These are phyloP conservation scores for Sebastolobus altivelis DNA, from an alignment of 2,797 vertebrate genomes.

Conservation along the genomic window DNA sequence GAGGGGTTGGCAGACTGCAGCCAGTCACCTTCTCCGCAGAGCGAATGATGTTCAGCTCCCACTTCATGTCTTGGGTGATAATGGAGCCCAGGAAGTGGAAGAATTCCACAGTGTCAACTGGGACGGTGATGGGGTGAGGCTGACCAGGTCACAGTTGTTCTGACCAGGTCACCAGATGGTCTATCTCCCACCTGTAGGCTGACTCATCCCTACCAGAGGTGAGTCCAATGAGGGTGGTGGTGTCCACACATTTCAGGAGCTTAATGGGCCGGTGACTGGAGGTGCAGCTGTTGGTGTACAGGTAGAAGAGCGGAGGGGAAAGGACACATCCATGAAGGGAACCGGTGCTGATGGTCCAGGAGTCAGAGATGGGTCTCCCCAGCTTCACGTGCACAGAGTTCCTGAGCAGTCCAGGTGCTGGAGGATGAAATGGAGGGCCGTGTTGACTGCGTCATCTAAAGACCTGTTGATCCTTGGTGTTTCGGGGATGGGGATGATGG, in stretches of 20 bases:
- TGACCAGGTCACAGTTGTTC: not conserved
- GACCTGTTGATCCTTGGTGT: not conserved
- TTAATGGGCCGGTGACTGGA: rapidly evolving
- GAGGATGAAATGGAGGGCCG: not conserved
- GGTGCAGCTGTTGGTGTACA: not conserved
- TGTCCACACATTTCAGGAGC: not conserved
- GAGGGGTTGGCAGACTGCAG: no score
- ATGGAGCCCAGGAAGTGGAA: no score
- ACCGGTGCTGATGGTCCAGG: not conserved
- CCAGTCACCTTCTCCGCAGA: no score
- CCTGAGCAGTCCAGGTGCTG: not conserved
- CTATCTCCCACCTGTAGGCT: not conserved
- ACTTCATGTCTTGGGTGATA: no score
- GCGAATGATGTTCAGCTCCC: no score
- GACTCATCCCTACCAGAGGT: not conserved
- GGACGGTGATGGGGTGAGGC: no score
- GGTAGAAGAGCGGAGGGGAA: not conserved
- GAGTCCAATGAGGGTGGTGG: not conserved
- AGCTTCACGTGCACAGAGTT: not conserved
- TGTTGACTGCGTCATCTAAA: no score
- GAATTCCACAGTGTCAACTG: no score
- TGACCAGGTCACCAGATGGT: not conserved
- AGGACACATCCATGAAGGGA: not conserved
- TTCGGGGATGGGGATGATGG: not conserved
- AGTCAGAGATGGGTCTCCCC: not conserved